Percentiles rank a stretch among this genome's conserved stretches.
Evolutionary conservation across 2,113 vertebrate genomes (phyloP).

Genomic region (Megaleporinus macrocephalus): DNA sequence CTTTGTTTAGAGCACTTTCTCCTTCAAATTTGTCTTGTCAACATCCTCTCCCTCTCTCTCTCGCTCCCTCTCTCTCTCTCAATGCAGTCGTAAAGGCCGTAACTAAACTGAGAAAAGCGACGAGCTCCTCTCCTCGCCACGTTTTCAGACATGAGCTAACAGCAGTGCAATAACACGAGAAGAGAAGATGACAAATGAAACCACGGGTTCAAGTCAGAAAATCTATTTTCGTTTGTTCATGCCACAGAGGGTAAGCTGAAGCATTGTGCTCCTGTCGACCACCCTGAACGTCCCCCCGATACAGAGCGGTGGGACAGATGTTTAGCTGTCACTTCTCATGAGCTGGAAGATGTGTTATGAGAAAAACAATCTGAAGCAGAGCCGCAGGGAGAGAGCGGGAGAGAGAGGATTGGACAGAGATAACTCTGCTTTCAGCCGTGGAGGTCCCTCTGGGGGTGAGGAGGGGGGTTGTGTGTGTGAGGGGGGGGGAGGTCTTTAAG

Average conservation of each 20-base stretch:
- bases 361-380: conserved; percentile 16
- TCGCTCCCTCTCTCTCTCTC: neutral
- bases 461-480: too few relatives aligned
- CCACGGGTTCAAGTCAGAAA: conserved; percentile 9
- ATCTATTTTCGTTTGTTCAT: conserved; percentile 1
- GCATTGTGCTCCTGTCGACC: conserved; percentile 14
- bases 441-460: neutral
- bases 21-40: too few relatives aligned
- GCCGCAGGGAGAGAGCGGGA: neutral
- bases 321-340: conserved; percentile 41
- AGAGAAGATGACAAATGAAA: conserved; percentile 26
- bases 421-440: neutral
- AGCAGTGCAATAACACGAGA: conserved; percentile 6
- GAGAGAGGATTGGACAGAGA: conserved; percentile 4
- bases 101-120: neutral
- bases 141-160: conserved; percentile 24
- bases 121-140: neutral
- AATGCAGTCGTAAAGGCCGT: neutral
- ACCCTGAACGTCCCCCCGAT: neutral
- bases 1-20: too few relatives aligned
- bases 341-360: conserved; percentile 33
- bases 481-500: neutral
- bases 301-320: conserved; percentile 29
- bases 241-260: conserved; percentile 16
- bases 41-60: too few relatives aligned